phyloP scores from a whole-genome alignment of 2,888 invertebrate species.

The Apodemia hepburni region DNA sequence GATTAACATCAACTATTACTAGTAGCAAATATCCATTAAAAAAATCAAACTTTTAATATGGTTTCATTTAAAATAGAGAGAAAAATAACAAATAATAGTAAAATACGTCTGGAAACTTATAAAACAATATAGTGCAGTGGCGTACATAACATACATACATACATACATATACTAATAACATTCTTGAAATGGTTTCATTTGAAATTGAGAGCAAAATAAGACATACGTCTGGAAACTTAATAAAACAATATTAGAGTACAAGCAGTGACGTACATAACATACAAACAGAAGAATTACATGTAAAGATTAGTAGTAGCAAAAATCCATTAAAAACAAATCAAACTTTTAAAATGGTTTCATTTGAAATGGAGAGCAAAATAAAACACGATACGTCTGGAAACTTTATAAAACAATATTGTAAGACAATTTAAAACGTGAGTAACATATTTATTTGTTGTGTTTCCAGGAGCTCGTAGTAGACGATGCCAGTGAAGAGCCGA shows the following conservation, averaged over 20 bases:
- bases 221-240: not conserved
- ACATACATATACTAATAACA: no score
- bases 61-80: not conserved
- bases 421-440: slow-evolving; percentile 3
- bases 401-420: slow-evolving; percentile 10
- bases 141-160: no score
- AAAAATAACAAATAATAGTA: no score
- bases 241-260: no score
- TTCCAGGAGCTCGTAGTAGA: slow-evolving; percentile 97
- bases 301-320: no score
- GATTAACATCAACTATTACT: no score
- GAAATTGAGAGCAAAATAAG: not conserved
- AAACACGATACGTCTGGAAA: not conserved
- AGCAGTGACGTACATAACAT: no score
- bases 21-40: not conserved
- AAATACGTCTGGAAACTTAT: no score
- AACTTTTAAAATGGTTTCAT: not conserved
- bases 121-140: no score
- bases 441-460: slow-evolving; percentile 8
- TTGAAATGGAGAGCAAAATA: not conserved
- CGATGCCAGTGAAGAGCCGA: slow-evolving; percentile 95
- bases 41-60: not conserved
- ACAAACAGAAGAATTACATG: no score
- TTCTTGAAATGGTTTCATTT: not conserved
- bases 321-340: not conserved